Evolutionary conservation across 2,797 vertebrate species (phyloP), one percentile per base, ranked within the genome.

Genomic region (Coregonus sp.): DNA sequence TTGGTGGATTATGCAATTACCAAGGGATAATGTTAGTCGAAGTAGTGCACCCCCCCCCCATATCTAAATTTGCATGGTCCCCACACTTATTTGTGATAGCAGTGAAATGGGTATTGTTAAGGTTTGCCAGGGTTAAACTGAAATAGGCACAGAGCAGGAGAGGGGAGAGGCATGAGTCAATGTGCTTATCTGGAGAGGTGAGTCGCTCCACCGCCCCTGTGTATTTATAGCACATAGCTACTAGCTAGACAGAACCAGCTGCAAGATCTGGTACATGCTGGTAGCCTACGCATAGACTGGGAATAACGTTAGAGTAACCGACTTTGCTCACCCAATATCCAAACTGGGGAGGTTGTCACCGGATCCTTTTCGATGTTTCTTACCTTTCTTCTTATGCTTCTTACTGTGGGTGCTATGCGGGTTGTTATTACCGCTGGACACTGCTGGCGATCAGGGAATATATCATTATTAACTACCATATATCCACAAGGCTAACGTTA

Each of bases 381-480:
- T 94, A 56, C 88, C 91, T 85, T 92, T 89, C 76, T 91, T 88
- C 2, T 92, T 87, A 31, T 87, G 84, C 37, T 94, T 95, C 82
- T 93, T 95, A 35, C 80, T 69, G 78, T 80, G 80, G 73, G 77
- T 76, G 75, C 81, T 31, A 33, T 88, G 80, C 18, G 91, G 80
- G 80, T 86, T 85, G 82, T 81, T 84, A 7, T 80, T 80, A 35
- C 87, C 81, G 59, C 87, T 77, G 18, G 92, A 87, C 7, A 91
- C 93, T 91, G 89, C 67, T 78, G 81, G 69, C 35, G 25, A 35
- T 73, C 59, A 72, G n/a, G 29, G 61, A 35, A 56, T 6, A 70
- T 47, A 5, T 18, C 20, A 72, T 35, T 12, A 31, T 35, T 12
- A 31, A 77, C 73, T 56, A 51, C 20, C 40, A 47, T 47, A 47